These are phyloP conservation scores for Cerceris rybyensis DNA, from an alignment of 2,888 invertebrate genomes.

Conservation along the genomic window DNA sequence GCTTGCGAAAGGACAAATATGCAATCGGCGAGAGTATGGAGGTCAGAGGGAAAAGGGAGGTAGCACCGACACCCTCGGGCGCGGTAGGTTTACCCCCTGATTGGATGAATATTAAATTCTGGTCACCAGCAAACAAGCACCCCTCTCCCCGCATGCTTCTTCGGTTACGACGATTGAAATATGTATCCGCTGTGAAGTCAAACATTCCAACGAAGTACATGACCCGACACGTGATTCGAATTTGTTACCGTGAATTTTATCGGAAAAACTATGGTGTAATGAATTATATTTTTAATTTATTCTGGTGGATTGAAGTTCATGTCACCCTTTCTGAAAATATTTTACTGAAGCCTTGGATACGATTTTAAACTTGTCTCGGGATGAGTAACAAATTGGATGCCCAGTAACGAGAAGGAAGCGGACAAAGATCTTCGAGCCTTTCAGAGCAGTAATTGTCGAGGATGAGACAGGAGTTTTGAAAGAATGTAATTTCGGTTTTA, in stretches of 20 bases:
- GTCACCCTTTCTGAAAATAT: no score
- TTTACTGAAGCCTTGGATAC: not conserved
- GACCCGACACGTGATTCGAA: slow-evolving; percentile 70
- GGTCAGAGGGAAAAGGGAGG: slow-evolving; percentile 47
- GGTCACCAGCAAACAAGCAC: slow-evolving; percentile 79
- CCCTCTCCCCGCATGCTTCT: slow-evolving; percentile 54
- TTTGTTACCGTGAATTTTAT: slow-evolving; percentile 39
- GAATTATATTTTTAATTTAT: no score
- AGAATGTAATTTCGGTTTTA: slow-evolving; percentile 74
- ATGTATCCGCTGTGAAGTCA: slow-evolving; percentile 79
- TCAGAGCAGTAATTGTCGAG: slow-evolving; percentile 62
- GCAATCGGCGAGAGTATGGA: slow-evolving; percentile 41
- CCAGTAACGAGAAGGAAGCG: slow-evolving; percentile 26
- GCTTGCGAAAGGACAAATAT: slow-evolving; percentile 68
- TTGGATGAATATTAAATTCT: slow-evolving; percentile 81
- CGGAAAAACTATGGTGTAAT: slow-evolving; percentile 1
- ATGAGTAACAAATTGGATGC: slow-evolving; percentile 42
- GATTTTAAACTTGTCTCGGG: not conserved
- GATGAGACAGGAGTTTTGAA: slow-evolving; percentile 70
- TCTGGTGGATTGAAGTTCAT: no score
- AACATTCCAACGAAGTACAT: slow-evolving; percentile 74
- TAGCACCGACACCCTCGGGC: slow-evolving; percentile 65
- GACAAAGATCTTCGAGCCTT: slow-evolving; percentile 17
- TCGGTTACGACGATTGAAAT: slow-evolving; percentile 77
- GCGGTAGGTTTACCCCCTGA: slow-evolving; percentile 69